Conservation (phyloP, 2,888 invertebrate genomes). For the Cotesia congregata region DNA sequence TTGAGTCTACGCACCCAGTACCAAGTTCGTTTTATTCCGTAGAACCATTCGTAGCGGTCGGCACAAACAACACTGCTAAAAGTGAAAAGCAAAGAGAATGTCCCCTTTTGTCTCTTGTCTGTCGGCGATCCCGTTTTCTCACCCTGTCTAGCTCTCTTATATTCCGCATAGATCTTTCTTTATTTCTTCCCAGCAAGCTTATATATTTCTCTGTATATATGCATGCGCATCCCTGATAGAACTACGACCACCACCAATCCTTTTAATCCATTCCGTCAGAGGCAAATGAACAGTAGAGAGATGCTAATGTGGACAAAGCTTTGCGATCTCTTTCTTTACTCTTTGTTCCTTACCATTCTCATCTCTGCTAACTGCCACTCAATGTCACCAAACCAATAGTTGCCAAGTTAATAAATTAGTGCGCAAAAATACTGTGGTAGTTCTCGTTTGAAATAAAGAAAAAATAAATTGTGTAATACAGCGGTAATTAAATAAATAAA, state of each 20-base stretch:
- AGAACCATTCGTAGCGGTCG: neutral
- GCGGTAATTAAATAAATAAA: too few relatives aligned
- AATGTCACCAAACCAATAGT: slow-evolving; percentile 28
- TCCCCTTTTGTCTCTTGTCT: slow-evolving; percentile 3
- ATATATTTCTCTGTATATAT: neutral
- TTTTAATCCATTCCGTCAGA: slow-evolving; percentile 60
- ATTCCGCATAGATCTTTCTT: slow-evolving; percentile 8
- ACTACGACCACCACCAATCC: slow-evolving; percentile 49
- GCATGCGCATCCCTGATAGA: slow-evolving; percentile 35
- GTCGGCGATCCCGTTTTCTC: neutral
- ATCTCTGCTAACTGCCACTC: slow-evolving; percentile 36
- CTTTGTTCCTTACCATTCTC: slow-evolving; percentile 29
- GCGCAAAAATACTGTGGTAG: neutral
- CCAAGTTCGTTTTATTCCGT: neutral
- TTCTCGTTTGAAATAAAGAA: neutral
- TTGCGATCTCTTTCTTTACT: slow-evolving; percentile 35
- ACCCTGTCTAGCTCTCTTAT: neutral
- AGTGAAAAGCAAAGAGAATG: slow-evolving; percentile 35
- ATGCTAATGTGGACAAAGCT: slow-evolving; percentile 52
- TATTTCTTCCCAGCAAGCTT: neutral
- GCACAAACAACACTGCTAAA: slow-evolving; percentile 30
- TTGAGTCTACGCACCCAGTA: slow-evolving; percentile 16
- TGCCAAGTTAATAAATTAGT: neutral
- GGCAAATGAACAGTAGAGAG: slow-evolving; percentile 58
- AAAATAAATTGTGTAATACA: too few relatives aligned